Evolutionary conservation across 1,140 invertebrate species (phyloP), one percentile per base, ranked within the genome.

Genomic region (Ceratina calcarata): DNA sequence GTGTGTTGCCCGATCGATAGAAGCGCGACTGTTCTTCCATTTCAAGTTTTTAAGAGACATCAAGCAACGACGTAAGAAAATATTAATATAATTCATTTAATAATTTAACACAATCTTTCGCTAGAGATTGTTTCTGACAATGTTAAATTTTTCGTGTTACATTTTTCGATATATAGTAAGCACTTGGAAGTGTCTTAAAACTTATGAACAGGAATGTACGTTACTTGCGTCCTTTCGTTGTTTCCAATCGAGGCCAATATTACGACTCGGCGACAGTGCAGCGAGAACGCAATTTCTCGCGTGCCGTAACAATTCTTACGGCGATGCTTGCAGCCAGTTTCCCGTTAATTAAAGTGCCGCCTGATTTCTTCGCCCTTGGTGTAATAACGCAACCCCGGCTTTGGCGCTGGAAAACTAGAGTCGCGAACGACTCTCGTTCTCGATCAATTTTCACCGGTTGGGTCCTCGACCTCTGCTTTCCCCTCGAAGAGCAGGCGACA

Each of bases 291-390:
- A 83, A 77, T 81, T 81, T 65, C 65, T 66, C 66, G 37, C n/a
- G 6, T 62, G 13, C 32, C 13, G n/a, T 62, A 10, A 70, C 37
- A 37, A 77, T 55, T 81, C 55, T 67, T 67, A 45, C 55, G 62
- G 15, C 72, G 62, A 77, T 57, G 67, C 32, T 78, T 64, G 67
- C 67, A n/a, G 15, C 72, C 45, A 22, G 37, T 37, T 22, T 16
- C 69, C 72, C 32, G 70, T 84, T 83, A 84, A 79, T 82, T 82
- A 84, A 79, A 84, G 60, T 84, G 53, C 65, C n/a, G 64, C 37
- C 13, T 37, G 65, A 78, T 84, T 78, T 84, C 51, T 45, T 37
- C 53, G 20, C 20, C 60, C 20, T 13, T 22, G 53, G 49, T 53
- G 58, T 70, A 64, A 81, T 67, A 66, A 81, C 24, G 45, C 75